Percentiles rank a stretch among this genome's conserved stretches.
phyloP scores from a whole-genome alignment of 2,888 invertebrate genomes.

The Cybosia mesomella region DNA sequence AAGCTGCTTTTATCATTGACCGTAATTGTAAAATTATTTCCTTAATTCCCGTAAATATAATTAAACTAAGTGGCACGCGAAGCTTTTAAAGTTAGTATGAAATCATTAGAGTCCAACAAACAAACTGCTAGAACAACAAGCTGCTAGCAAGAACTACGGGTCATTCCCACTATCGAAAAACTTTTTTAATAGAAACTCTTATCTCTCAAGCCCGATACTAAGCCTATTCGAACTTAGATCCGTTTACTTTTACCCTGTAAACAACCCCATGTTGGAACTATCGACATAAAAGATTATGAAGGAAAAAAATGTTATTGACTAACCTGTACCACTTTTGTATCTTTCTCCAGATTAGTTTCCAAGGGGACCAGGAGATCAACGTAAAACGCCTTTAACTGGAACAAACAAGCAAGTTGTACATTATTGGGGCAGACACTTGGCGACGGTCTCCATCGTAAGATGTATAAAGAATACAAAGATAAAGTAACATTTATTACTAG shows the following conservation, averaged over 20 bases:
- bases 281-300: conserved; percentile 70
- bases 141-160: conserved; percentile 33
- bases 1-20: neutral
- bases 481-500: conserved; percentile 20
- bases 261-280: conserved; percentile 64
- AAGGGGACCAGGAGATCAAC: conserved; percentile 96
- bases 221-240: conserved; percentile 67
- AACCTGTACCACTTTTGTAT: conserved; percentile 97
- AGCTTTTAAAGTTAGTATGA: neutral
- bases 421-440: conserved; percentile 52
- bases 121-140: conserved; percentile 31
- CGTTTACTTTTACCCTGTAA: conserved; percentile 66
- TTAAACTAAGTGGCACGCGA: neutral
- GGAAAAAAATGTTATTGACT: conserved; percentile 72
- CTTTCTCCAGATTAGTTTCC: conserved; percentile 97
- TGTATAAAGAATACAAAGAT: conserved; percentile 34
- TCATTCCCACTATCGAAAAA: conserved; percentile 58
- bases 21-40: neutral
- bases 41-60: neutral
- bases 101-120: conserved; percentile 23
- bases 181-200: conserved; percentile 77
- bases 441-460: conserved; percentile 36
- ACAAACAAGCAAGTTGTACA: conserved; percentile 63
- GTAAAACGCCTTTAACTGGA: conserved; percentile 97
- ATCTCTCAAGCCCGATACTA: conserved; percentile 64